Percentiles rank a stretch among this genome's conserved stretches.
Evolutionary conservation across 2,797 vertebrate genomes (phyloP).

Genomic region (Etheostoma nigrum): DNA sequence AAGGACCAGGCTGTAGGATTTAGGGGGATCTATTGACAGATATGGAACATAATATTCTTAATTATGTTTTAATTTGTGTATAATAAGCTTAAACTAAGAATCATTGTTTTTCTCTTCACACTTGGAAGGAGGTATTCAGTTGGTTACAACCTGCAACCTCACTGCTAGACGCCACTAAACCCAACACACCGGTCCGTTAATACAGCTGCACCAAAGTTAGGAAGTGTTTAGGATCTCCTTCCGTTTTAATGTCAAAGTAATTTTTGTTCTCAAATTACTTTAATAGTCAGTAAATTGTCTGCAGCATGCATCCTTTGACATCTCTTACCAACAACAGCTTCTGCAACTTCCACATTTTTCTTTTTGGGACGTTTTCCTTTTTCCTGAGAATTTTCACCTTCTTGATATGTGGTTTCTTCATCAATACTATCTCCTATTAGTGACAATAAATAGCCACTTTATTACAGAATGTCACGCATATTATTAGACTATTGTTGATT

Average conservation of each 20-base stretch:
- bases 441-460: constrained; percentile 57
- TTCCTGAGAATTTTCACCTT: constrained; percentile 55
- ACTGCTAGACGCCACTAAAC: too few relatives aligned
- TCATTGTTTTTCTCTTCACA: too few relatives aligned
- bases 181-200: too few relatives aligned
- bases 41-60: too few relatives aligned
- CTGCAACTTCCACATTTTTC: constrained; percentile 60
- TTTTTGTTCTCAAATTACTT: constrained; percentile 58
- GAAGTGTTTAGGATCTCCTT: background rate
- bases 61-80: too few relatives aligned
- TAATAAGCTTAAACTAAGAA: too few relatives aligned
- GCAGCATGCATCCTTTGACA: constrained; percentile 55
- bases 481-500: background rate
- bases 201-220: constrained; percentile 31
- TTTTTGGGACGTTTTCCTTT: constrained; percentile 63
- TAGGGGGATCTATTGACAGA: too few relatives aligned
- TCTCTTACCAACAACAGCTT: constrained; percentile 77
- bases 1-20: background rate
- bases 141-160: too few relatives aligned
- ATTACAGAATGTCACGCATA: constrained; percentile 21
- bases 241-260: constrained; percentile 33
- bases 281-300: constrained; percentile 14
- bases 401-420: constrained; percentile 59
- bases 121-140: too few relatives aligned
- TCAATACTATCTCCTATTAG: constrained; percentile 70